Base-by-base conservation (phyloP, 92 coral and sea anemone genomes). In the Heliopora coerulea region DNA sequence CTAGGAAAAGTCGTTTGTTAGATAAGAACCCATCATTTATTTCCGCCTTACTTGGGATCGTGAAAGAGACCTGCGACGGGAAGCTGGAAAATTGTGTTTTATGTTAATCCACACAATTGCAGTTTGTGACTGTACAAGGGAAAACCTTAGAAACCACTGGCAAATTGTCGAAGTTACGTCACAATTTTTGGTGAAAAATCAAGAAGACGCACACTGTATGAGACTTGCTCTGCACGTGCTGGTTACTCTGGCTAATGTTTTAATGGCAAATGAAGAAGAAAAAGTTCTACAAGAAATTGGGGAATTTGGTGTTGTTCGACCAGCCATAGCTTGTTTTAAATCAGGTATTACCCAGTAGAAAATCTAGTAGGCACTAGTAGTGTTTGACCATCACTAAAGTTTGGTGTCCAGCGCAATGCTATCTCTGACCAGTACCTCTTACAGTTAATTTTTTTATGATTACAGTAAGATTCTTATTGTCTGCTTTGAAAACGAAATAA, bases 301-400 rank as follows among this genome's bases (percentile, higher is more conserved):
- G 30, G 82, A 75, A 9, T 86, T 81, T 84, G 82, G 83, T 30
- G 79, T 90, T n/a, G 52, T 95, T 2, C 83, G 78, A 49, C 89
- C 99, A 8, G 84, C 96, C 17, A 96, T 80, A 8, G 96, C 88
- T 31, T 85, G 91, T 28, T 81, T 95, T 10, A 88, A 88, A 80
- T 84, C 97, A 78, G 99, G 99, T 95, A 44, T 41, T 56, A 23
- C n/a, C n/a, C n/a, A n/a, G n/a, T n/a, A n/a, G n/a, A n/a, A n/a
- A n/a, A n/a, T n/a, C n/a, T n/a, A n/a, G n/a, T n/a, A n/a, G n/a
- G n/a, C n/a, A n/a, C n/a, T n/a, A n/a, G n/a, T n/a, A n/a, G n/a
- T n/a, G n/a, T n/a, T n/a, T n/a, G n/a, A n/a, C n/a, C n/a, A n/a
- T n/a, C n/a, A n/a, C n/a, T n/a, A n/a, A n/a, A n/a, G n/a, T n/a